Evolutionary conservation across 2,888 invertebrate species (phyloP).

Genomic region (Girardia tigrina): DNA sequence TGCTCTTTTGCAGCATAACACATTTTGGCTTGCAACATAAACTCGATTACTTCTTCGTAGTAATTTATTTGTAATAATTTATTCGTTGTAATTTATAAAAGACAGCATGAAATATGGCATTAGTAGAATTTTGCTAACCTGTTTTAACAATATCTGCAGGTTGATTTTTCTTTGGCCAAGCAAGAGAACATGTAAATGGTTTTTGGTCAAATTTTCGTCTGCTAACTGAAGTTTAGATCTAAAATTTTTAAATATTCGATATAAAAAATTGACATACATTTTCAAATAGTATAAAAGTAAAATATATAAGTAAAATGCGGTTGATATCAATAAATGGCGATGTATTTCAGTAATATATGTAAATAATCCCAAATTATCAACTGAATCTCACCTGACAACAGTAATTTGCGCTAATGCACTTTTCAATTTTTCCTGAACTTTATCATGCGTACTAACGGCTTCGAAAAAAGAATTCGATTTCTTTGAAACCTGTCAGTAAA

Average conservation of each 20-base stretch:
- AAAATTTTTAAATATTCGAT: background rate
- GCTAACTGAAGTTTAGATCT: background rate
- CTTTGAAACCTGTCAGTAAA: slow-evolving; percentile 57
- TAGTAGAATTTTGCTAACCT: no score
- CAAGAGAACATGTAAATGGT: background rate
- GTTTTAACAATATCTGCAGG: background rate
- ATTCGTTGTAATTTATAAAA: no score
- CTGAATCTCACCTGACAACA: background rate
- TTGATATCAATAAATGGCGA: background rate
- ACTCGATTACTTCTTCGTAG: no score
- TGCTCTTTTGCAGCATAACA: no score
- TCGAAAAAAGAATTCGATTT: slow-evolving; percentile 93
- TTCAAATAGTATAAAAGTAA: no score
- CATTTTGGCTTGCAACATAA: no score
- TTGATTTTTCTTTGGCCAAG: background rate
- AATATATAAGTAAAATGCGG: background rate
- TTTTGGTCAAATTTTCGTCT: background rate
- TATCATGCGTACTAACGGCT: slow-evolving; percentile 93
- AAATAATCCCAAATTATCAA: no score
- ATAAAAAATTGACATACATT: no score
- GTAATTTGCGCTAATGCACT: slow-evolving; percentile 53
- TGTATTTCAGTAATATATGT: background rate
- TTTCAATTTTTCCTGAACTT: slow-evolving; percentile 82
- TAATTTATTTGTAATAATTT: no score
- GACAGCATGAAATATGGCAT: no score